A percentile compares a stretch with the other conserved stretches of the same genome.
Evolutionary conservation across 1,140 invertebrate species (phyloP).

Genomic region (Ectropis grisescens): DNA sequence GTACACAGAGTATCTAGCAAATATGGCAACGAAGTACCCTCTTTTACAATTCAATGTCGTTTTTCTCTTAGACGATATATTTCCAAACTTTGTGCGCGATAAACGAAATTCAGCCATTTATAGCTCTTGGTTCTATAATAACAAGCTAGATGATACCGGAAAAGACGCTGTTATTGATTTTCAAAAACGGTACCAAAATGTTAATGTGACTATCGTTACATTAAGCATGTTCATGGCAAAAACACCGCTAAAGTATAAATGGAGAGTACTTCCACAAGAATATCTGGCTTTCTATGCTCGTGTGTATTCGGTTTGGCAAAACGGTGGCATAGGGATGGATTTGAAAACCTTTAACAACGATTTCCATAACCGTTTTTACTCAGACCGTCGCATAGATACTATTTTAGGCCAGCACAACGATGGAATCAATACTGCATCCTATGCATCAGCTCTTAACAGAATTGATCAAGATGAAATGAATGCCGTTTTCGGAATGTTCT

Average conservation of each 20-base stretch:
- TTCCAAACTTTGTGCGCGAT: constrained; percentile 8
- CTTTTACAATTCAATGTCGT: constrained; percentile 29
- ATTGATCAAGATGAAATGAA: constrained; percentile 33
- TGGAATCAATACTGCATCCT: constrained; percentile 34
- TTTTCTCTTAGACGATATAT: constrained; percentile 46
- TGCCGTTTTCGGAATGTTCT: constrained; percentile 17
- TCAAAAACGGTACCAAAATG: constrained; percentile 30
- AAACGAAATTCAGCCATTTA: no score
- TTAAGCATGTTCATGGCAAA: constrained; percentile 43
- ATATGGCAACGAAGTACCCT: constrained; percentile 36
- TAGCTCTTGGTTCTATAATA: no score
- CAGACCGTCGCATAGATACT: constrained; percentile 18
- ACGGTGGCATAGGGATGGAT: constrained; percentile 45
- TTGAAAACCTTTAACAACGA: constrained; percentile 31
- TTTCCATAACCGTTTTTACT: constrained; percentile 17
- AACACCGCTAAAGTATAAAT: constrained; percentile 40
- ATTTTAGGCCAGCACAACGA: constrained; percentile 50
- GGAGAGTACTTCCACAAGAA: constrained; percentile 31
- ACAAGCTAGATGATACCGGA: no score
- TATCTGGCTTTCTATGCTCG: constrained; percentile 46
- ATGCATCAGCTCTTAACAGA: constrained; percentile 24
- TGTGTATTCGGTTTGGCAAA: constrained; percentile 43
- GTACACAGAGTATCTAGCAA: constrained; percentile 37
- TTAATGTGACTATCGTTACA: constrained; percentile 37
- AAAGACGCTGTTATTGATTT: constrained; percentile 24